A percentile compares a stretch with the other conserved stretches of the same genome.
These are phyloP conservation scores for Eupithecia subfuscata DNA, from an alignment of 2,888 invertebrate genomes.

Conservation along the genomic window DNA sequence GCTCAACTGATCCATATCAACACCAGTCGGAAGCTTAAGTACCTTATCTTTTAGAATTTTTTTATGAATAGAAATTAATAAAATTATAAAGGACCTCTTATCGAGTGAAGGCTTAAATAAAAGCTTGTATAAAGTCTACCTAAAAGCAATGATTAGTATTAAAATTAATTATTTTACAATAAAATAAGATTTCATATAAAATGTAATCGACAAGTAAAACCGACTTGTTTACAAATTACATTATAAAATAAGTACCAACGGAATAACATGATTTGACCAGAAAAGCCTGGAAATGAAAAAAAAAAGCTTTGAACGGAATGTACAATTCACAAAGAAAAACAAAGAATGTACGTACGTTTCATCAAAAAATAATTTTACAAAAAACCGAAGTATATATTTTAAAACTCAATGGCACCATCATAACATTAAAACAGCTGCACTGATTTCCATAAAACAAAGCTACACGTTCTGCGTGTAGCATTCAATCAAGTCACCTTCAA, in stretches of 20 bases:
- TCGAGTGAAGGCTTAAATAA: neutral
- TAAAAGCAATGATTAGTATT: neutral
- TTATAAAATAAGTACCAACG: neutral
- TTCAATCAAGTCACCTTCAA: too few species aligned
- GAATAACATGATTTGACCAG: slow-evolving; percentile 7
- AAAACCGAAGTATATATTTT: neutral
- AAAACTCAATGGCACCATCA: too few species aligned
- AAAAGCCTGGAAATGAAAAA: slow-evolving; percentile 16
- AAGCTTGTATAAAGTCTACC: neutral
- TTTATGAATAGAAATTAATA: neutral
- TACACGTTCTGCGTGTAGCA: too few species aligned
- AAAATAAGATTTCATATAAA: neutral
- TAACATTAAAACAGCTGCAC: neutral
- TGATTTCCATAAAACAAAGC: neutral
- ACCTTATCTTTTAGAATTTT: neutral
- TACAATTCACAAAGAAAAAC: slow-evolving; percentile 22
- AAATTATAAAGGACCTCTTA: neutral
- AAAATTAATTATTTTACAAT: neutral
- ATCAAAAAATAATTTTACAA: neutral
- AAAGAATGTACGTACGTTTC: neutral
- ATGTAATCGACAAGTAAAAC: neutral
- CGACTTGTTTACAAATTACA: neutral
- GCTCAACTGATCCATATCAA: too few species aligned
- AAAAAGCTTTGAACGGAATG: slow-evolving; percentile 37
- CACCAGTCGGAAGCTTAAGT: too few species aligned